Evolutionary conservation across 2,113 vertebrate genomes (phyloP).

Genomic region (Oreotrochilus melanogaster): DNA sequence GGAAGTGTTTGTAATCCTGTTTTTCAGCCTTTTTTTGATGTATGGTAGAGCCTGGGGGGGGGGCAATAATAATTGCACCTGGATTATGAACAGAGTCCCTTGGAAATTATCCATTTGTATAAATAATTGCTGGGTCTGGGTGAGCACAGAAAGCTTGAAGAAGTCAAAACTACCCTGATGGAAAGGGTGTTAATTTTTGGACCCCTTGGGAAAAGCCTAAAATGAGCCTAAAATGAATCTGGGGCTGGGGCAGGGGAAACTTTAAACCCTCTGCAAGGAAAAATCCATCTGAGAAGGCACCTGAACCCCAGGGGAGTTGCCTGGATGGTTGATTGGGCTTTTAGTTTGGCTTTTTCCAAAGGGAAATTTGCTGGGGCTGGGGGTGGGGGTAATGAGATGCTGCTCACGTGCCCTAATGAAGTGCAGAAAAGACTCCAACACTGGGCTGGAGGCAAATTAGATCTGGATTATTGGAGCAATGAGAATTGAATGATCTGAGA

Average conservation of each 20-base stretch:
- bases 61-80: accelerated
- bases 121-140: not conserved
- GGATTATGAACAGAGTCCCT: accelerated
- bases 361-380: not conserved
- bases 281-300: accelerated
- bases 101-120: not conserved
- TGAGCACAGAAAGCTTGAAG: not conserved
- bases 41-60: accelerated
- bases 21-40: not conserved
- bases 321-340: accelerated
- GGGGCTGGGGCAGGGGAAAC: accelerated
- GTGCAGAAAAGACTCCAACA: not conserved
- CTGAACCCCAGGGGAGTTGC: not conserved
- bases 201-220: not conserved
- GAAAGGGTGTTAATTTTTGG: accelerated
- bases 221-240: accelerated
- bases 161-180: accelerated
- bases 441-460: conserved; percentile 51
- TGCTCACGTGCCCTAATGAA: conserved; percentile 62
- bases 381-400: conserved; percentile 35
- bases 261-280: accelerated
- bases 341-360: not conserved
- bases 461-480: conserved; percentile 65
- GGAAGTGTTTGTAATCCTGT: accelerated
- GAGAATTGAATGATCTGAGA: conserved; percentile 44